Base-by-base conservation (phyloP, 2,888 invertebrate species). In the Tetropium fuscum region DNA sequence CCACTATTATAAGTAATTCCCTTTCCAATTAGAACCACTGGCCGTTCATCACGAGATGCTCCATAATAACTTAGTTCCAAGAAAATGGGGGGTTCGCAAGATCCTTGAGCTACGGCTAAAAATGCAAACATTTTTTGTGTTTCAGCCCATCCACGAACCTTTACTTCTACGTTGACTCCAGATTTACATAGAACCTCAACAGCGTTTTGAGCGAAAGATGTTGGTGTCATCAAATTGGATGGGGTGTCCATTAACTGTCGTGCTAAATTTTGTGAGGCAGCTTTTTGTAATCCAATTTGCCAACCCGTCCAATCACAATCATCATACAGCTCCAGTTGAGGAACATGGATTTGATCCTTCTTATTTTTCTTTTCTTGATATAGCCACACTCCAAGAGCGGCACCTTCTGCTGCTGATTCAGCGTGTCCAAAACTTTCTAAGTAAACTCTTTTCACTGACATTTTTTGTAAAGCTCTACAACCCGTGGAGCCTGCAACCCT, bases 401-500 rank as follows among this genome's bases (percentile, higher is more conserved):
- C 88, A 1, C 93, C 94, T 79, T 94, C 94, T 0, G 93, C 93
- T 1, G 93, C 88, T 1, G 92, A 91, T 77, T 91, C 90, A 0
- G 92, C 88, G 74, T 89, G 86, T 5, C 90, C 91, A 74, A 93
- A 91, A 13, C 90, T 88, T 75, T 94, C 94, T 0, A 94, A 84
- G 61, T 86, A 85, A 22, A 94, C 86, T 18, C 83, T 78, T 41
- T 82, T 83, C 0, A 88, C 85, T 34, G 81, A 78, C 10, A 88
- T 77, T 1, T 80, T 72, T 32, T 86, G 84, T 6, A 91, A 78
- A 1, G 86, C 85, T 60, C 81, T 82, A 13, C 87, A 85, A 0
- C 88, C 91, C 1, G 82, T 82, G 0, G 87, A 88, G 0, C 91
- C 85, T 0, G 91, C 93, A 48, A 87, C 82, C 54, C 93, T 82